A percentile compares a stretch with the other conserved stretches of the same genome.
Conservation (phyloP, 2,888 invertebrate genomes). For the Dasysyrphus tricinctus region DNA sequence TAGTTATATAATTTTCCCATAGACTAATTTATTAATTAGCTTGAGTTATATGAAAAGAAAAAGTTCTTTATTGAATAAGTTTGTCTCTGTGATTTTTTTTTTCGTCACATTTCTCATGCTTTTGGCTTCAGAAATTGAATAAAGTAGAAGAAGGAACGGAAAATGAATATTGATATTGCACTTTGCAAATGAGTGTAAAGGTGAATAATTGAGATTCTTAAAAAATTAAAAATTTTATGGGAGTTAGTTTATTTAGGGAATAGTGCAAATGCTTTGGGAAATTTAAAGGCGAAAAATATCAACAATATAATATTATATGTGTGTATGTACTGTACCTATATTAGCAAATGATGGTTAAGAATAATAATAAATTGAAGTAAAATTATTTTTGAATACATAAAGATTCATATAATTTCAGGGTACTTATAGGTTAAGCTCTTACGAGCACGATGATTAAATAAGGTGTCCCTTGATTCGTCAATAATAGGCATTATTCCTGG, state of each 20-base stretch:
- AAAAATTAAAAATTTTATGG: neutral
- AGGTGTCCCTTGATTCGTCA: too few species aligned
- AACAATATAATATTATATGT: too few species aligned
- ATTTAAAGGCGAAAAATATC: too few species aligned
- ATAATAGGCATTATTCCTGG: too few species aligned
- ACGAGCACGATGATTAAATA: too few species aligned
- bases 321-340: too few species aligned
- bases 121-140: neutral
- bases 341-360: too few species aligned
- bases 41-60: neutral
- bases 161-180: conserved; percentile 19
- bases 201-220: neutral
- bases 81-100: conserved; percentile 14
- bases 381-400: too few species aligned
- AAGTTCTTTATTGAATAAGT: conserved; percentile 60
- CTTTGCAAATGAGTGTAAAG: neutral
- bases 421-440: too few species aligned
- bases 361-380: too few species aligned
- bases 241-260: neutral
- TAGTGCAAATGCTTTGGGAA: too few species aligned
- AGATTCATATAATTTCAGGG: too few species aligned
- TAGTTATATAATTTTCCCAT: conserved; percentile 3
- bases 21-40: conserved; percentile 47
- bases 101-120: neutral
- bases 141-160: neutral